These are phyloP conservation scores for Spilosoma lubricipeda DNA, from an alignment of 2,888 invertebrate species.

Conservation along the genomic window DNA sequence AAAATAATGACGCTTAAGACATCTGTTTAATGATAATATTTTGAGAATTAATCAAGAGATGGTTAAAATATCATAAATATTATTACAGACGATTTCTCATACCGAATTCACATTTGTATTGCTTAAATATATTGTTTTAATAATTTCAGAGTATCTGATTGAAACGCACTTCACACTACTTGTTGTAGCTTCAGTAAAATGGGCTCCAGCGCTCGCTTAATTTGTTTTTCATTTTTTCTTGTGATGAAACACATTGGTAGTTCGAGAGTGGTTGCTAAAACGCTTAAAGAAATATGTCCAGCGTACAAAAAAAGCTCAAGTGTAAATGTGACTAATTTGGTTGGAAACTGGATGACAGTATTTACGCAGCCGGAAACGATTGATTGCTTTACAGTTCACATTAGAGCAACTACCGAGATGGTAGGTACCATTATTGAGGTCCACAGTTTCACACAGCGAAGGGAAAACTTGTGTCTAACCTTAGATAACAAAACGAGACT, in stretches of 20 bases:
- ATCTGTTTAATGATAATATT: constrained; percentile 9
- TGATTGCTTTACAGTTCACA: constrained; percentile 55
- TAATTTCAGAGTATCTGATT: background rate
- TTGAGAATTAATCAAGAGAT: background rate
- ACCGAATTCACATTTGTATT: too few relatives aligned
- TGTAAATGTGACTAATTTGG: constrained; percentile 50
- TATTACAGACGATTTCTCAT: background rate
- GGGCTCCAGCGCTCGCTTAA: background rate
- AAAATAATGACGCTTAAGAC: background rate
- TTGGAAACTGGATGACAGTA: constrained; percentile 60
- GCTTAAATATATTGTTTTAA: too few relatives aligned
- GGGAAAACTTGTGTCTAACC: background rate
- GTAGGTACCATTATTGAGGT: constrained; percentile 35
- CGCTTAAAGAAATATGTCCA: constrained; percentile 38
- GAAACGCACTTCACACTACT: background rate
- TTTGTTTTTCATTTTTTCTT: constrained; percentile 7
- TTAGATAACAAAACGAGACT: background rate
- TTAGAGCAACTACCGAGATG: constrained; percentile 58
- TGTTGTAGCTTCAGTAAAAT: background rate
- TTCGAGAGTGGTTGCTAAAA: constrained; percentile 11
- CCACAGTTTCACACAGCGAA: background rate
- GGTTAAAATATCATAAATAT: constrained; percentile 8
- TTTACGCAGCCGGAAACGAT: constrained; percentile 56
- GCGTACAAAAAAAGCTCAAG: constrained; percentile 40
- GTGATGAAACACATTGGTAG: background rate